These are phyloP conservation scores for Coenonympha arcania DNA, from an alignment of 2,888 invertebrate genomes.

Conservation along the genomic window DNA sequence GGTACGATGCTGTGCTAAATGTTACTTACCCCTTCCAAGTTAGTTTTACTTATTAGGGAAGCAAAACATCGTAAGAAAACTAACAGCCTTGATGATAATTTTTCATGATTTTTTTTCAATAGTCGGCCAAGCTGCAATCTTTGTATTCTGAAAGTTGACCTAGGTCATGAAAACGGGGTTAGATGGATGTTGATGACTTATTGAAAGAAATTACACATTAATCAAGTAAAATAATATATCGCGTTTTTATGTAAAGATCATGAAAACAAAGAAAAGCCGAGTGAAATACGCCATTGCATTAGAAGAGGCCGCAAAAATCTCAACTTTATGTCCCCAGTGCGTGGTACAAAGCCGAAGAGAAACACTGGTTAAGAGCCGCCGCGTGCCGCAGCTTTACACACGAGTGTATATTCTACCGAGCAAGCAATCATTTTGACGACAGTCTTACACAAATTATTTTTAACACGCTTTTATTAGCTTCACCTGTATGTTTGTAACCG, in stretches of 20 bases:
- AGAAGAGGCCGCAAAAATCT: conserved; percentile 43
- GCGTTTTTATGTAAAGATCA: background rate
- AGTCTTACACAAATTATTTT: background rate
- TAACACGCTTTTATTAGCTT: background rate
- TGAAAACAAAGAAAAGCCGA: conserved; percentile 9
- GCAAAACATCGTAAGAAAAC: no score
- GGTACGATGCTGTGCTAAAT: no score
- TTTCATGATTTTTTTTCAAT: no score
- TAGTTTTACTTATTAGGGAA: no score
- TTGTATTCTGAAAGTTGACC: no score
- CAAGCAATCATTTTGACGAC: no score
- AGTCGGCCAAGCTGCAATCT: no score
- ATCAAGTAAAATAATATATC: background rate
- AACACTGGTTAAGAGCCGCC: conserved; percentile 34
- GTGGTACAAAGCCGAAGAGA: conserved; percentile 37
- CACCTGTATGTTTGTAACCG: no score
- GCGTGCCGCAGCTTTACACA: conserved; percentile 13
- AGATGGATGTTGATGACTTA: no score
- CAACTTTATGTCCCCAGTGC: conserved; percentile 44
- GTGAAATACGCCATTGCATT: conserved; percentile 31
- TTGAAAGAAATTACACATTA: background rate
- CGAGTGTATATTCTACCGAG: conserved; percentile 31
- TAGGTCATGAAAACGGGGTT: no score
- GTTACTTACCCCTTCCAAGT: no score
- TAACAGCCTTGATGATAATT: no score